phyloP scores from a whole-genome alignment of 2,888 invertebrate genomes.

The Hirtodrosophila cameraria region DNA sequence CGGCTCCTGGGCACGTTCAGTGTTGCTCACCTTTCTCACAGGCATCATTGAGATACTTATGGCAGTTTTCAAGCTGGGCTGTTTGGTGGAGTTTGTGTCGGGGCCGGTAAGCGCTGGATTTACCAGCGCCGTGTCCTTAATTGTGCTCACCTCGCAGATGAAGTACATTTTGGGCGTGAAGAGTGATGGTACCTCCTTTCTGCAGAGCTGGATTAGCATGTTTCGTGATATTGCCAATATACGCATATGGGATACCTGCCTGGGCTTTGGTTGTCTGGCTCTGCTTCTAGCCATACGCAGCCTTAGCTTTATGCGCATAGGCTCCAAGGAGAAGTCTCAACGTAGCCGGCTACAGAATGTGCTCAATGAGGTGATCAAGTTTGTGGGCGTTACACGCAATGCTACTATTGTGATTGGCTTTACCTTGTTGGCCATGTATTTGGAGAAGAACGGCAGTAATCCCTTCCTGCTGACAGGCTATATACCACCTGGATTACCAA shows the following conservation, averaged over 20 bases:
- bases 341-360: conserved; percentile 84
- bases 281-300: conserved; percentile 90
- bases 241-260: conserved; percentile 89
- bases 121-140: conserved; percentile 94
- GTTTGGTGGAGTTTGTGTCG: conserved; percentile 94
- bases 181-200: conserved; percentile 90
- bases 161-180: conserved; percentile 91
- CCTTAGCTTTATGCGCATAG: conserved; percentile 87
- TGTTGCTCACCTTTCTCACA: conserved; percentile 90
- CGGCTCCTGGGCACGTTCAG: conserved; percentile 87
- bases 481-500: conserved; percentile 90
- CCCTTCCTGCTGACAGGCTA: conserved; percentile 88
- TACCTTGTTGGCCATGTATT: conserved; percentile 87
- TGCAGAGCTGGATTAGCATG: conserved; percentile 91
- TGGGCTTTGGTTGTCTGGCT: conserved; percentile 90
- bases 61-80: conserved; percentile 93
- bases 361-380: conserved; percentile 88
- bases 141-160: conserved; percentile 94
- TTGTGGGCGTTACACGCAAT: conserved; percentile 91
- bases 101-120: conserved; percentile 95
- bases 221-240: conserved; percentile 88
- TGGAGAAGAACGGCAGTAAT: conserved; percentile 85
- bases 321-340: conserved; percentile 85
- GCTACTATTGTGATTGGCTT: conserved; percentile 90
- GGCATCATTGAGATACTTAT: conserved; percentile 91